A percentile compares a stretch with the other conserved stretches of the same genome.
These are phyloP conservation scores for Cydia pomonella DNA, from an alignment of 1,140 invertebrate genomes.

Conservation along the genomic window DNA sequence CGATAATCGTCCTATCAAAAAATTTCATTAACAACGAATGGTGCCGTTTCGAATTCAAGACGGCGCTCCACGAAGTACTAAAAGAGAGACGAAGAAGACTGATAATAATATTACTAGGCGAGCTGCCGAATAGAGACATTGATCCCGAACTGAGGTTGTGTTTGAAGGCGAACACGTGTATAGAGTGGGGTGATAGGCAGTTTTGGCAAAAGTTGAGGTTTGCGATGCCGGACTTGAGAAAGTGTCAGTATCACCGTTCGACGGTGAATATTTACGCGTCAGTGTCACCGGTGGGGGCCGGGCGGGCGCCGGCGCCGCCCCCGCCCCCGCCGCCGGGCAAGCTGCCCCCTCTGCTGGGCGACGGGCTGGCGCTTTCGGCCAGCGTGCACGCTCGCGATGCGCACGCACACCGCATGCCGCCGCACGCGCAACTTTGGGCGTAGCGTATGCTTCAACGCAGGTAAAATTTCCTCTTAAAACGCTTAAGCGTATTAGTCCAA, in stretches of 20 bases:
- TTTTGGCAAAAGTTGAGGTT: constrained; percentile 97
- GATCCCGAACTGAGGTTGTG: constrained; percentile 94
- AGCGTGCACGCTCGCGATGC: constrained; percentile 89
- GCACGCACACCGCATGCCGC: constrained; percentile 91
- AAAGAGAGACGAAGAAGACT: constrained; percentile 90
- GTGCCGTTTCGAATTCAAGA: constrained; percentile 96
- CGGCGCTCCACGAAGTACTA: constrained; percentile 94
- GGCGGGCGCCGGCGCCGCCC: constrained; percentile 83
- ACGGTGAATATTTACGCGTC: constrained; percentile 85
- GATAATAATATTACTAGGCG: constrained; percentile 92
- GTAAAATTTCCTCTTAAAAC: constrained; percentile 72
- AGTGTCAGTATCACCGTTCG: constrained; percentile 82
- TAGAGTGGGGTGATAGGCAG: constrained; percentile 95
- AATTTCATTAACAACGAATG: constrained; percentile 97
- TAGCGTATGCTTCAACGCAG: constrained; percentile 82
- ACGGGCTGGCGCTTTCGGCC: constrained; percentile 73
- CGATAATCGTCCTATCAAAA: constrained; percentile 94
- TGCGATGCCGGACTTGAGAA: constrained; percentile 90
- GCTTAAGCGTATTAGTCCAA: constrained; percentile 79
- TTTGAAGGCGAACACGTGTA: constrained; percentile 93
- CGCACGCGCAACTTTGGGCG: constrained; percentile 91
- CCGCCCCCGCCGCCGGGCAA: constrained; percentile 84
- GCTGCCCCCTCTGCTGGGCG: constrained; percentile 77
- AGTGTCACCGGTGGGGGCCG: constrained; percentile 78
- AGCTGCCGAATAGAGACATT: constrained; percentile 90